These are phyloP conservation scores for Cactoblastis cactorum DNA, from an alignment of 2,888 invertebrate species.

Conservation along the genomic window DNA sequence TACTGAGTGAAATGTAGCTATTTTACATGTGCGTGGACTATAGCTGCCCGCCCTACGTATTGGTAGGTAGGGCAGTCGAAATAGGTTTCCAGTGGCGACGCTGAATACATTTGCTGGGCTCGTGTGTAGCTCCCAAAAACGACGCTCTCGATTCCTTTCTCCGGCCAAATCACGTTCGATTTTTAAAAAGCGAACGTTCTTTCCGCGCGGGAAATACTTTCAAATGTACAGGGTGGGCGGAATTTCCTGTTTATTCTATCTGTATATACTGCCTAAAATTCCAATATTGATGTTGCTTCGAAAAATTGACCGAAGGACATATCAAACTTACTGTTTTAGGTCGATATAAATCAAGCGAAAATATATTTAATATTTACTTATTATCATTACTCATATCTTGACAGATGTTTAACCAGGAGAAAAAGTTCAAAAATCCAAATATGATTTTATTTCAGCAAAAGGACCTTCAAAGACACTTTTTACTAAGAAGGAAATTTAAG, in stretches of 20 bases:
- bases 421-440: no score
- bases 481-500: no score
- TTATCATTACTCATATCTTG: no score
- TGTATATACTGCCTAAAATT: background rate
- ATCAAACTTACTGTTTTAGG: no score
- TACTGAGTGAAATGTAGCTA: conserved; percentile 47
- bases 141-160: conserved; percentile 50
- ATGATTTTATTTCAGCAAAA: no score
- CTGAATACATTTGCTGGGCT: conserved; percentile 67
- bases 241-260: background rate
- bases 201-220: background rate
- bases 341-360: no score
- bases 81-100: conserved; percentile 70
- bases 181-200: conserved; percentile 24
- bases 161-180: conserved; percentile 49
- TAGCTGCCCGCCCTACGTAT: conserved; percentile 70
- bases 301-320: no score
- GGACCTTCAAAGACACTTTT: no score
- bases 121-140: conserved; percentile 56
- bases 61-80: conserved; percentile 71
- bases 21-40: conserved; percentile 77
- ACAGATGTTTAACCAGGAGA: no score
- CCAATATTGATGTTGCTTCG: no score
- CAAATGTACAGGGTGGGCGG: background rate
- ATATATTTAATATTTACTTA: no score